Evolutionary conservation across 1,140 invertebrate species (phyloP), one percentile per base, ranked within the genome.

Genomic region (Drosophila mauritiana): DNA sequence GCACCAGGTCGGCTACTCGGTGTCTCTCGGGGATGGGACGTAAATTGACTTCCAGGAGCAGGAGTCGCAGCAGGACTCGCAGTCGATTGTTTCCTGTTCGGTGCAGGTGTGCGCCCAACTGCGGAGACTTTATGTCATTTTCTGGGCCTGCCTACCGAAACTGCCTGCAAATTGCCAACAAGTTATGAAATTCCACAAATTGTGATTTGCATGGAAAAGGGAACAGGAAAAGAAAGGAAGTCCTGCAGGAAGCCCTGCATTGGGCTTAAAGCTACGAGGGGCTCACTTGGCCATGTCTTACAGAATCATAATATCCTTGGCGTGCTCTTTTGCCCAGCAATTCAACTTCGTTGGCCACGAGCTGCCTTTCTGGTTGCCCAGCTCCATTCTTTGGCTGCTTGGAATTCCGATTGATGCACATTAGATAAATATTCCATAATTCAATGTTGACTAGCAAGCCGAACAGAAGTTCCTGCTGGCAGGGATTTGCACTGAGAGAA

Each of bases 341-440:
- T 62, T 62, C 42, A 31, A 57, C 49, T 36, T 43, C 53, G 34
- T 67, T 67, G 73, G 46, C 58, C 37, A 37, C 61, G 34, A 48
- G 45, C 59, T 75, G 45, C 43, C 37, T 7, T 27, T 25, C 37
- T 27, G 40, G 37, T 36, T 65, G 65, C 46, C 53, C 20, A 36
- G n/a, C 27, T 37, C 37, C 45, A 37, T 15, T 39, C 31, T 55
- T 31, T 27, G 48, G 31, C 73, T 76, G 72, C 54, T 76, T 58
- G 73, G 48, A 15, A 76, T 67, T 75, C 72, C 73, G 49, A 75
- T 80, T 85, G 59, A 78, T 59, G 64, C 73, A 76, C 78, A 80
- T 83, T 65, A 62, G 75, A 83, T 83, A 83, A 82, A 84, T 84
- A 78, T 76, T 76, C 61, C 63, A 83, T 73, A 76, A 74, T 78